These are phyloP conservation scores for Istiophorus platypterus DNA, from an alignment of 2,113 vertebrate genomes.

Conservation along the genomic window DNA sequence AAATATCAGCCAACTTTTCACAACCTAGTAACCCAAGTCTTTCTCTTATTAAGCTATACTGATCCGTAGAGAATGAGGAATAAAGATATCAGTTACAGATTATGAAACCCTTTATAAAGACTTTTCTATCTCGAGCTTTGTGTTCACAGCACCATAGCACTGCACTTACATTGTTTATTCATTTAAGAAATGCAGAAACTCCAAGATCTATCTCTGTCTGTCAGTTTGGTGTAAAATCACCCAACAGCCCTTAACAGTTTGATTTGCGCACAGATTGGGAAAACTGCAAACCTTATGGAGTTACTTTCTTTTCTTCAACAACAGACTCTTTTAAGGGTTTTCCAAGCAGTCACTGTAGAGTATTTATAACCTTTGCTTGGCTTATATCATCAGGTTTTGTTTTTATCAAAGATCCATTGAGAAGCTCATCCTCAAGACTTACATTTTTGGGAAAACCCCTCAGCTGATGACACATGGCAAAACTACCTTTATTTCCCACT, in stretches of 20 bases:
- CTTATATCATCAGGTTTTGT: not conserved
- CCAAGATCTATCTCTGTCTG: not conserved
- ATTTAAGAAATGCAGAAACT: not conserved
- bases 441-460: slow-evolving; percentile 16
- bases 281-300: not conserved
- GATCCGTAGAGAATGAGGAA: not conserved
- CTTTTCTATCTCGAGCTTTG: not conserved
- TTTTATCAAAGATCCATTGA: slow-evolving; percentile 8
- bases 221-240: not conserved
- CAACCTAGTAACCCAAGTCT: not conserved
- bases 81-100: too few relatives aligned
- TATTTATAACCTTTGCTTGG: slow-evolving; percentile 5
- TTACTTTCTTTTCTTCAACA: slow-evolving; percentile 3
- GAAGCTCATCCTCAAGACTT: slow-evolving; percentile 1
- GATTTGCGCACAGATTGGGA: not conserved
- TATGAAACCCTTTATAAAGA: too few relatives aligned
- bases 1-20: not conserved
- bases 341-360: not conserved
- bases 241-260: not conserved
- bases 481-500: slow-evolving; percentile 4
- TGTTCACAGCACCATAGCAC: not conserved
- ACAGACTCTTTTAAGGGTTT: slow-evolving; percentile 5
- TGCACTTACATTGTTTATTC: not conserved
- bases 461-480: slow-evolving; percentile 34
- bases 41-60: not conserved